Evolutionary conservation across 2,797 vertebrate genomes (phyloP), one percentile per base, ranked within the genome.

Genomic region (Sternotherus odoratus): DNA sequence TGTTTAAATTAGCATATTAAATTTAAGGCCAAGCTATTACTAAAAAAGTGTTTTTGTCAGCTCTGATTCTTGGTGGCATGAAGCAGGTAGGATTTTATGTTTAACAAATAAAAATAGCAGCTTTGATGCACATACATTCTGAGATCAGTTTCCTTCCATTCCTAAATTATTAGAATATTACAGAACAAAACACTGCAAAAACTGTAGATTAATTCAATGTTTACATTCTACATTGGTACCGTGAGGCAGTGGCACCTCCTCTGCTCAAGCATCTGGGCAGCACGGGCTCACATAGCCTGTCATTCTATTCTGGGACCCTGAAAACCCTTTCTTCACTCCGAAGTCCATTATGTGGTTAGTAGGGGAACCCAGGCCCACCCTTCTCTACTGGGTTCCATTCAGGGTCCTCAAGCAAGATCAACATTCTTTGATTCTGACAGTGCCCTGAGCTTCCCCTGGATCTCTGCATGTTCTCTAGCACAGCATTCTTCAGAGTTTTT

Each of bases 41-140:
- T 82, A 54, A 82, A 89, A 93, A 83, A 88, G 81, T 69, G 82
- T 95, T 82, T 96, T n/a, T 17, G 86, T 87, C 49, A 46, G 26
- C 51, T 85, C 72, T 74, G 74, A 50, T 91, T 87, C 66, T 95
- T 95, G 69, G 88, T 87, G 82, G 79, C 72, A 75, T 57, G 30
- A 13, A 86, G 5, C 36, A 89, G 80, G 28, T 57, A 57, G 81
- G 82, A 24, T 89, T 93, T 94, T 95, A 92, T 87, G 84, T 92
- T 91, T 86, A 74, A 1, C 72, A 39, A 81, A 33, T 43, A 48
- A 6, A 36, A 50, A 23, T 8, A 63, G 4, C 3, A 3, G 28
- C 54, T 88, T 33, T 81, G 11, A 43, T 85, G 7, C 13, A 53
- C 50, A 30, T 80, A 33, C 0, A 1, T 51, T 2, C 66, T 87